Evolutionary conservation across 1,140 invertebrate genomes (phyloP).

Genomic region (Leptinotarsa undecemlineata): DNA sequence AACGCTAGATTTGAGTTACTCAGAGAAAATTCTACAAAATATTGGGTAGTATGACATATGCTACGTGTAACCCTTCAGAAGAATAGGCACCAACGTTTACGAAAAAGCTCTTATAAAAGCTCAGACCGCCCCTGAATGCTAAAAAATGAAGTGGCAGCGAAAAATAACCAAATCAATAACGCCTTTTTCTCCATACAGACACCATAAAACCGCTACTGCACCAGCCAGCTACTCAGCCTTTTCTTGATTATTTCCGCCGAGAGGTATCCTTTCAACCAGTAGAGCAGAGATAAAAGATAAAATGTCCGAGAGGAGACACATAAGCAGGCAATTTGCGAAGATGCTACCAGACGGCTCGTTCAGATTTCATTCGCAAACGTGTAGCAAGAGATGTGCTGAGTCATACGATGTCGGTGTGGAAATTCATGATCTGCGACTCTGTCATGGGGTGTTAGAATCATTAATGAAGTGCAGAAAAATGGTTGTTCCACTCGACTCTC

Average conservation of each 20-base stretch:
- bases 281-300: conserved; percentile 6
- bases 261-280: not conserved
- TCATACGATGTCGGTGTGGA: not conserved
- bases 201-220: not conserved
- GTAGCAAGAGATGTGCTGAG: not conserved
- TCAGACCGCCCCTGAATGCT: too few relatives aligned
- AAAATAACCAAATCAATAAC: not conserved
- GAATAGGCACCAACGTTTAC: too few relatives aligned
- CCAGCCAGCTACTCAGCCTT: not conserved
- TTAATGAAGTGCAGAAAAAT: too few relatives aligned
- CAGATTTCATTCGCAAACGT: conserved; percentile 13
- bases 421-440: too few relatives aligned
- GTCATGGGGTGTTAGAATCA: too few relatives aligned
- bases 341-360: not conserved
- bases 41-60: too few relatives aligned
- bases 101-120: too few relatives aligned
- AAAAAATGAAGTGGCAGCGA: not conserved
- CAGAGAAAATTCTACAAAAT: too few relatives aligned
- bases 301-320: conserved; percentile 1
- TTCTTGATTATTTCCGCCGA: conserved; percentile 1
- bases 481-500: too few relatives aligned
- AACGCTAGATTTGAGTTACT: too few relatives aligned
- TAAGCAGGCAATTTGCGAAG: conserved; percentile 17
- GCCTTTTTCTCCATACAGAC: not conserved
- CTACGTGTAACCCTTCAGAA: too few relatives aligned